Evolutionary conservation across 2,888 invertebrate species (phyloP), one percentile per base, ranked within the genome.

Genomic region (Platycnemis pennipes): DNA sequence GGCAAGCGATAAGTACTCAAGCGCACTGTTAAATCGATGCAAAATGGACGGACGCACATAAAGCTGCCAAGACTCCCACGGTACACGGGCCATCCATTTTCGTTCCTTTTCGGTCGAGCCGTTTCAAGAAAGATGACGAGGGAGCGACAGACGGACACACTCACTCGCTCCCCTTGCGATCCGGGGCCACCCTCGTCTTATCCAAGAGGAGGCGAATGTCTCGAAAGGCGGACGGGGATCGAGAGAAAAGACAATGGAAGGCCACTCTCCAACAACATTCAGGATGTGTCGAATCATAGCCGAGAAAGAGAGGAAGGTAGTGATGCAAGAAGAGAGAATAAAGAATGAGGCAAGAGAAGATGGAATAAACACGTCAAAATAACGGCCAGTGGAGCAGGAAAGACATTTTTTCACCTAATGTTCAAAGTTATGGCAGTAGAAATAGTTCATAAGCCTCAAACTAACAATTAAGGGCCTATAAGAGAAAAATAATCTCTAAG

Each of bases 181-280:
- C 49, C 53, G 89, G 37, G 56, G 53, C 88, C 88, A 89, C 88
- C 88, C 88, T 53, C n/a, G 44, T 63, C 69, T 63, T n/a, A n/a
- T 37, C 44, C 63, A 22, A 44, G 88, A 49, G 49, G 53, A 37
- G 37, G 31, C 88, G 26, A 91, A 42, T 91, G 89, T 91, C 63
- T 91, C 89, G 31, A 63, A 63, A 77, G 69, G 37, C 69, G 7
- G 69, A 22, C 53, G 42, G 31, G 37, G 16, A 37, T 13, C 37
- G 63, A 44, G 56, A 37, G 63, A 63, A 63, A 91, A 63, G 91
- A 91, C 91, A 91, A 91, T 91, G 63, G 89, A 56, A 56, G 42
- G 13, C 56, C 44, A 8, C 42, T 26, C 19, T 22, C 53, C 56
- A 7, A 7, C 89, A 53, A 37, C 49, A 37, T 37, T 31, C 53